Conservation (phyloP, 2,797 vertebrate species). For the Cyprinella venusta region DNA sequence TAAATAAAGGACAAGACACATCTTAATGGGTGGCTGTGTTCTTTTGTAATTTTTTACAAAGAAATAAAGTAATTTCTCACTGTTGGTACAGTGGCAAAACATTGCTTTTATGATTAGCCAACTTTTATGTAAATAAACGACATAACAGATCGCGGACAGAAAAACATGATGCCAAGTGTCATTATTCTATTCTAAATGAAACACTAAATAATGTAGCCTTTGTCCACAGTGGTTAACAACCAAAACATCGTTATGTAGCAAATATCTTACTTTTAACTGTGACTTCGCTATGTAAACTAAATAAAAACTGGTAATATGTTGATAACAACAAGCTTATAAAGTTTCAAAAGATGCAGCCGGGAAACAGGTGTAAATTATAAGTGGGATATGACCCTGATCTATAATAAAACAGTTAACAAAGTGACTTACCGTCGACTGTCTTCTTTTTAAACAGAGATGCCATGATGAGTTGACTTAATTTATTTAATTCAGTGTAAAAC, state of each 20-base stretch:
- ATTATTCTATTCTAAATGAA: not conserved
- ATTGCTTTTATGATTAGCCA: not conserved
- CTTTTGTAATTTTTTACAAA: not conserved
- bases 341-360: not conserved
- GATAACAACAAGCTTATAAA: not conserved
- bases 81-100: not conserved
- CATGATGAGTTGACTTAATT: slow-evolving; percentile 72
- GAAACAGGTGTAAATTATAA: not conserved
- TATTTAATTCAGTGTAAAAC: not conserved
- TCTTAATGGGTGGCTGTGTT: not conserved
- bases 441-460: slow-evolving; percentile 96
- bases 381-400: slow-evolving; percentile 26
- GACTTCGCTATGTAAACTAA: not conserved
- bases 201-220: not conserved
- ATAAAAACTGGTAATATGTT: not conserved
- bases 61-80: not conserved
- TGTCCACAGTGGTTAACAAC: not conserved
- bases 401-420: slow-evolving; percentile 40
- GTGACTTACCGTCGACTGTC: slow-evolving; percentile 92
- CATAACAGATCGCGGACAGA: not conserved
- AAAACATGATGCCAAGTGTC: not conserved
- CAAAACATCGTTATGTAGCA: not conserved
- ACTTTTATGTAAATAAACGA: not conserved
- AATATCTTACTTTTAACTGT: not conserved
- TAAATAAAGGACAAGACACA: not conserved